A percentile compares a stretch with the other conserved stretches of the same genome.
Conservation (phyloP, 2,797 vertebrate species). For the Ambastaia sidthimunki region DNA sequence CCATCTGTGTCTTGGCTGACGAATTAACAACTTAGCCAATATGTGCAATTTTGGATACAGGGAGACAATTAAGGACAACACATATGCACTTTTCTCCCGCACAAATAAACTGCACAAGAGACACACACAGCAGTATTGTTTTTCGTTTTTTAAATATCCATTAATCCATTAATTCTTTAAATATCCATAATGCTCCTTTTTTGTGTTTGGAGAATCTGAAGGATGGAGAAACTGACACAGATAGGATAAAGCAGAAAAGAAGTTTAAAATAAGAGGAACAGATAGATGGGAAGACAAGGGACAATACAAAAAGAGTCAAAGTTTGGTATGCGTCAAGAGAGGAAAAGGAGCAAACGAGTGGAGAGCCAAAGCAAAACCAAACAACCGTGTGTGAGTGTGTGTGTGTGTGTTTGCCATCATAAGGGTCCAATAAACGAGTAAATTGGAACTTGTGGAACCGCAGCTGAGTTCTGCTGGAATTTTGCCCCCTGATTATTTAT, state of each 20-base stretch:
- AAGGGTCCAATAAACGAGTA: conserved; percentile 41
- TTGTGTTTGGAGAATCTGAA: neutral
- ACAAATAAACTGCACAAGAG: neutral
- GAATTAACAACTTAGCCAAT: neutral
- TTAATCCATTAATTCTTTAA: neutral
- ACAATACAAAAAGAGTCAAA: neutral
- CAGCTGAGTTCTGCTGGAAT: conserved; percentile 30
- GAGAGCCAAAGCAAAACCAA: neutral
- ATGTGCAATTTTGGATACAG: neutral
- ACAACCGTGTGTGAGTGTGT: neutral
- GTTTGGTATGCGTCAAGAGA: neutral
- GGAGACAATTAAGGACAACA: neutral
- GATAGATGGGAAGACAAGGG: neutral
- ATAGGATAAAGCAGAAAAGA: neutral
- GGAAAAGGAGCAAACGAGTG: neutral
- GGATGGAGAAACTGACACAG: neutral
- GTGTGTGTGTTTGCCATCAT: neutral
- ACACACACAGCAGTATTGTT: conserved; percentile 21
- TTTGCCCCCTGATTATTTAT: conserved; percentile 34
- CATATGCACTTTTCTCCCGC: neutral
- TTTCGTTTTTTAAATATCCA: neutral
- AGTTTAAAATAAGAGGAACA: too few species aligned
- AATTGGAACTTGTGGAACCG: conserved; percentile 35
- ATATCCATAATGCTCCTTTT: conserved; percentile 15
- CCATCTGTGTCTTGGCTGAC: conserved; percentile 31